Conservation (phyloP, 2,888 invertebrate genomes). For the Leptopilina drosophilae region DNA sequence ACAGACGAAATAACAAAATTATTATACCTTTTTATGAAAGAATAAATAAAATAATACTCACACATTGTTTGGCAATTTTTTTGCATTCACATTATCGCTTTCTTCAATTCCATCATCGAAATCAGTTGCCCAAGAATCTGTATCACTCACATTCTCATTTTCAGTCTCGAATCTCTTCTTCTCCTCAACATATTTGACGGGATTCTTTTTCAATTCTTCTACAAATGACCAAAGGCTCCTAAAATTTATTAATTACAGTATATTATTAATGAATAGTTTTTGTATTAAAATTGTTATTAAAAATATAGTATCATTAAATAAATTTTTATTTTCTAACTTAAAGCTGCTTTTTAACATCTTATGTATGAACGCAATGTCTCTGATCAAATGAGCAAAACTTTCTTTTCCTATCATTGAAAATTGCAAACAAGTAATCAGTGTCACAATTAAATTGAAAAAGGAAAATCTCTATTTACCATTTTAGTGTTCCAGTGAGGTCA, state of each 20-base stretch:
- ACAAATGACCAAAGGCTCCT: slow-evolving; percentile 71
- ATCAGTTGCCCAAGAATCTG: slow-evolving; percentile 73
- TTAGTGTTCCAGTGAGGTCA: slow-evolving; percentile 70
- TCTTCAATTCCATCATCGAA: slow-evolving; percentile 70
- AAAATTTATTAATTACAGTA: slow-evolving; percentile 5
- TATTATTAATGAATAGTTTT: too few species aligned
- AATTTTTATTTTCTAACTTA: not conserved
- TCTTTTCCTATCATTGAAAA: slow-evolving; percentile 29
- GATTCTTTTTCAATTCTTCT: slow-evolving; percentile 66
- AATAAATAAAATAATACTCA: slow-evolving; percentile 1
- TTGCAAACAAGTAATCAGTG: slow-evolving; percentile 9
- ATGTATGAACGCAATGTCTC: not conserved
- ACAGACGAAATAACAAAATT: too few species aligned
- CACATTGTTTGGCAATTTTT: slow-evolving; percentile 23
- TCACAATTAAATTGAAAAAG: slow-evolving; percentile 30
- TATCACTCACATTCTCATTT: slow-evolving; percentile 66
- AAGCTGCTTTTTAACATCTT: slow-evolving; percentile 7
- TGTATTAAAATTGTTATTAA: not conserved
- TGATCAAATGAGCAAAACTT: slow-evolving; percentile 23
- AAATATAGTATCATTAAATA: not conserved
- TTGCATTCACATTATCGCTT: slow-evolving; percentile 20
- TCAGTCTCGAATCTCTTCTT: slow-evolving; percentile 46
- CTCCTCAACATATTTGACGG: slow-evolving; percentile 65
- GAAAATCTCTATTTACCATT: slow-evolving; percentile 67
- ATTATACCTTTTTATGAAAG: too few species aligned